Evolutionary conservation across 1,140 invertebrate genomes (phyloP).

Genomic region (Paraescarpia echinospica): DNA sequence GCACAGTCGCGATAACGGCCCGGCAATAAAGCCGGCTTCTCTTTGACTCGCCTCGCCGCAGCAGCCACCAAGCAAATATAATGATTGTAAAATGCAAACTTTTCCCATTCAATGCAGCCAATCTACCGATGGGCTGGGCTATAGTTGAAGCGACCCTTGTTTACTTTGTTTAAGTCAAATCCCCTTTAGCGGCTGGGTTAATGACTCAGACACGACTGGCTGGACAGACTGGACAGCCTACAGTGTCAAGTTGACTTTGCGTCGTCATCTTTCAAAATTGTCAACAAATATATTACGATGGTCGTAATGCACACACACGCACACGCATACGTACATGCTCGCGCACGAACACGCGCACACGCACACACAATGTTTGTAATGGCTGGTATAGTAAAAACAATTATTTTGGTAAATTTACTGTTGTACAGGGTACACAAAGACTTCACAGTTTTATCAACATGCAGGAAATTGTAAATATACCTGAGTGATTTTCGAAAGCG

Average conservation of each 20-base stretch:
- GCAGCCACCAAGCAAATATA: not conserved
- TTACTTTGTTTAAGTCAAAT: not conserved
- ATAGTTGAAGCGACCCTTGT: not conserved
- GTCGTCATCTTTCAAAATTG: not conserved
- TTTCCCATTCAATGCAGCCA: not conserved
- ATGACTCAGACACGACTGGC: not conserved
- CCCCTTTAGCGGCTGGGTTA: not conserved
- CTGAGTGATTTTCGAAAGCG: too few species aligned
- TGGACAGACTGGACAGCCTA: not conserved
- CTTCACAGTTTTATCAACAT: too few species aligned
- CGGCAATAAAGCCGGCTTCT: not conserved
- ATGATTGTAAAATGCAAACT: slow-evolving; percentile 6
- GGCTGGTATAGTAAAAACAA: too few species aligned
- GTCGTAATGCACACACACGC: too few species aligned
- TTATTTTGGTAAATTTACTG: too few species aligned
- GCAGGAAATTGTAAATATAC: too few species aligned
- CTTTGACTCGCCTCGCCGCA: not conserved
- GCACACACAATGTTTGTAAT: too few species aligned
- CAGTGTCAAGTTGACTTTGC: not conserved
- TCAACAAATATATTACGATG: not conserved
- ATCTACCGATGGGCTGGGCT: not conserved
- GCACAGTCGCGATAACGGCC: not conserved
- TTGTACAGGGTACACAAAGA: too few species aligned
- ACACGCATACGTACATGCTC: too few species aligned
- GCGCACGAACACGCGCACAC: too few species aligned